Conservation (phyloP, 2,113 vertebrate species). For the Cephalopterus ornatus region DNA sequence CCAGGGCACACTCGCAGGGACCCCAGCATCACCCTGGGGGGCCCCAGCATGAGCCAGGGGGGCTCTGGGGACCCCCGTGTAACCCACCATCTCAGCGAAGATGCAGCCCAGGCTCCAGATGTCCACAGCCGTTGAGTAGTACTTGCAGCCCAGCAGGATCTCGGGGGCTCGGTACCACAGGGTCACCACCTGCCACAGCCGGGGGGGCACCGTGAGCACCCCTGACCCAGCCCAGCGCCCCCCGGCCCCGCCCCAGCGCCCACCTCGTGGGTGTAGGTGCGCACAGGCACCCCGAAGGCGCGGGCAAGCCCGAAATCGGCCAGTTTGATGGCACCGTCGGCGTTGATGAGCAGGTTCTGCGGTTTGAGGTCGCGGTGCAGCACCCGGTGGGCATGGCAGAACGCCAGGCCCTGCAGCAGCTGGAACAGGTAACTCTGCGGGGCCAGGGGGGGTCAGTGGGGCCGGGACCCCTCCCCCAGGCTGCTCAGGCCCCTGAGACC, state of each 20-base stretch:
- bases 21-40: neutral
- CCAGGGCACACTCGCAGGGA: no score
- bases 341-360: conserved; percentile 94
- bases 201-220: neutral
- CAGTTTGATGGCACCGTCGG: conserved; percentile 92
- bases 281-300: conserved; percentile 91
- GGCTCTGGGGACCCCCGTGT: neutral
- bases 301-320: conserved; percentile 95
- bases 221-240: no score
- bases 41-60: no score
- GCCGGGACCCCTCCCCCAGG: neutral
- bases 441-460: neutral
- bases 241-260: neutral
- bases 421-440: conserved; percentile 93
- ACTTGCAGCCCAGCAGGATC: conserved; percentile 95
- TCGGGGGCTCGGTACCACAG: conserved; percentile 95
- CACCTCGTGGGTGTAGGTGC: conserved; percentile 96
- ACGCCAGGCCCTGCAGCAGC: conserved; percentile 92
- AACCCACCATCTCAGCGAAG: conserved; percentile 93
- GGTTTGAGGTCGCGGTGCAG: conserved; percentile 94
- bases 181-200: conserved; percentile 84
- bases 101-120: conserved; percentile 97
- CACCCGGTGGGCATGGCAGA: conserved; percentile 94
- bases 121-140: conserved; percentile 94
- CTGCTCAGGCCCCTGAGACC: neutral